Conservation (phyloP, 23 tunicate genomes). For the Botrylloides violaceus region DNA sequence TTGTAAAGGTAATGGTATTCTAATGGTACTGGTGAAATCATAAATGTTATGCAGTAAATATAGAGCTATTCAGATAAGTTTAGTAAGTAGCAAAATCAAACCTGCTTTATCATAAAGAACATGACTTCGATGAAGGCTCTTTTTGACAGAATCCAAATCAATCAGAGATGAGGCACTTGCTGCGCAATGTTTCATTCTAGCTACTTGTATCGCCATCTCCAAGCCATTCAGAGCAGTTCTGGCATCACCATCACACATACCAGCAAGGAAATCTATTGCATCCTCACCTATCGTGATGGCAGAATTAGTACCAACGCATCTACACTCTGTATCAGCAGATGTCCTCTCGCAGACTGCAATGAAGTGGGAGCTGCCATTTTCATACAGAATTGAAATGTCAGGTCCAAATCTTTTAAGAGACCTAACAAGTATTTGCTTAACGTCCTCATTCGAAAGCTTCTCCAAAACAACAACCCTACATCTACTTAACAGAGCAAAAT, state of each 20-base stretch:
- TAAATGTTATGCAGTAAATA: too few species aligned
- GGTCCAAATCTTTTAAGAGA: slow-evolving; percentile 15
- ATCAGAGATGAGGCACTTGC: background rate
- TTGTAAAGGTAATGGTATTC: too few species aligned
- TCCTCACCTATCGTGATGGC: slow-evolving; percentile 12
- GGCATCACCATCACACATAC: slow-evolving; percentile 75
- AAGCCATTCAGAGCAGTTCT: slow-evolving; percentile 62
- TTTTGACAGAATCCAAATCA: slow-evolving; percentile 24
- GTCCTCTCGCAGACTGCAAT: background rate
- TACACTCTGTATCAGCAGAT: background rate
- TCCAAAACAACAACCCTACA: slow-evolving; percentile 55
- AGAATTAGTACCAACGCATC: background rate
- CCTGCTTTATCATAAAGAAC: slow-evolving; percentile 59
- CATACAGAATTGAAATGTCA: background rate
- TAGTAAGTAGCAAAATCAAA: too few species aligned
- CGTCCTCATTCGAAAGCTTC: slow-evolving; percentile 26
- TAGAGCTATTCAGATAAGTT: too few species aligned
- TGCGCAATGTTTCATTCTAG: background rate
- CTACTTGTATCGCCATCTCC: slow-evolving; percentile 47
- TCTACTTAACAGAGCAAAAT: slow-evolving; percentile 59
- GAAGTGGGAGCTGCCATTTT: background rate
- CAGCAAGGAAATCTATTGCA: slow-evolving; percentile 34
- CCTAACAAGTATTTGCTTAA: slow-evolving; percentile 24
- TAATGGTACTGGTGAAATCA: too few species aligned
- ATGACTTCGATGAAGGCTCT: slow-evolving; percentile 39